Evolutionary conservation across 2,113 vertebrate genomes (phyloP).

Genomic region (Mustela nigripes): DNA sequence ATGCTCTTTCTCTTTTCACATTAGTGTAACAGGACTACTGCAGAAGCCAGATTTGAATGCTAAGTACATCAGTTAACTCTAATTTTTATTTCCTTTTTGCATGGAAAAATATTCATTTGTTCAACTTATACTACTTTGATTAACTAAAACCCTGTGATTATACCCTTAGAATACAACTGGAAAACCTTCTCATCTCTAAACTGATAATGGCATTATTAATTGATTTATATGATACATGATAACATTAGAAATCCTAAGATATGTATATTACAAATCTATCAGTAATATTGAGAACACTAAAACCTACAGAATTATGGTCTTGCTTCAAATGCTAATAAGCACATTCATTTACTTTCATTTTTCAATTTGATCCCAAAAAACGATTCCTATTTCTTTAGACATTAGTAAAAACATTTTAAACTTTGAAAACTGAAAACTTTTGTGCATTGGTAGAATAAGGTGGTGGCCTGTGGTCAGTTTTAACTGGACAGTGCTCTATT

Average conservation of each 20-base stretch:
- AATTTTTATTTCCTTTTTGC: neutral
- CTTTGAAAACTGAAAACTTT: neutral
- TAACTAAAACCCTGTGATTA: neutral
- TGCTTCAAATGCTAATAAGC: neutral
- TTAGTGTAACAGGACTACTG: neutral
- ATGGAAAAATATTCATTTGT: neutral
- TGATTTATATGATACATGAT: neutral
- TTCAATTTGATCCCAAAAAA: neutral
- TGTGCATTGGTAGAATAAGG: neutral
- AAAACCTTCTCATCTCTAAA: neutral
- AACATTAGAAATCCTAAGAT: neutral
- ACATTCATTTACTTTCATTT: constrained; percentile 8
- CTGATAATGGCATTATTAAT: neutral
- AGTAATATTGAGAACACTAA: neutral
- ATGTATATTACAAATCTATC: neutral
- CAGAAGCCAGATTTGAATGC: neutral
- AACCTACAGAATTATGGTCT: neutral
- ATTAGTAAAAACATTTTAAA: neutral
- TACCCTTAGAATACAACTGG: neutral
- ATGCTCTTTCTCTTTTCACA: neutral
- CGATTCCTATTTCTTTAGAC: neutral
- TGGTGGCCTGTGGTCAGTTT: neutral
- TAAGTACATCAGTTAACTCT: rapidly evolving
- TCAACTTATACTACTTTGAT: neutral
- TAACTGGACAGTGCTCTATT: neutral